Base-by-base conservation (phyloP, 2,113 vertebrate species). In the Aspidoscelis tigris region DNA sequence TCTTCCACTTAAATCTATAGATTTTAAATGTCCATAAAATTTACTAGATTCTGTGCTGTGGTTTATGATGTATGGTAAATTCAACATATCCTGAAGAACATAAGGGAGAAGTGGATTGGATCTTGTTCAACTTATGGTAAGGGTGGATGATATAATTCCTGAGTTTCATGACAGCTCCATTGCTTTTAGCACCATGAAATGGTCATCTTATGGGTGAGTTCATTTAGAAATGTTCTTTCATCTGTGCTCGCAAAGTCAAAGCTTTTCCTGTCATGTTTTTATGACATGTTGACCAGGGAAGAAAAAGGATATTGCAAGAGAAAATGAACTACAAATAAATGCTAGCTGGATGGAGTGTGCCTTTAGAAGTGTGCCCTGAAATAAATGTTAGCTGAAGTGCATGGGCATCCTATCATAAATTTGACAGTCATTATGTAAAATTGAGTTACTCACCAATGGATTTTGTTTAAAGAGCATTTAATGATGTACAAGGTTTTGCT, bases 81-180 rank as follows among this genome's bases (percentile, higher is more conserved):
- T 88, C 82, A 93, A 91, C 91, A 89, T 89, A 88, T 93, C 92
- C 90, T 88, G 80, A 43, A 93, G 92, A 94, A 91, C 92, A 91
- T 94, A 89, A 71, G 90, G 90, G 93, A 84, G 87, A 96, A 93
- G 90, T 87, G 89, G 91, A 91, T 92, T 91, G 83, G 80, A 93
- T 93, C 86, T 92, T 86, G 93, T 93, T 90, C 71, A 88, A 90
- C 94, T 95, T 95, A 94, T 93, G 95, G 86, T 93, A 91, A 85
- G 88, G 77, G 93, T 77, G 94, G 87, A 93, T 88, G 94, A 95
- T 94, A 94, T 95, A 94, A 95, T 95, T 95, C 95, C 93, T 94
- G 90, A 95, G 94, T 87, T 94, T 94, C 88, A 71, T 96, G 95
- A 96, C 95, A 95, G 95, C 72, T 96, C 93, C 93, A 93, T 95